phyloP scores from a whole-genome alignment of 1,140 invertebrate species.

The Archivesica marissinica region DNA sequence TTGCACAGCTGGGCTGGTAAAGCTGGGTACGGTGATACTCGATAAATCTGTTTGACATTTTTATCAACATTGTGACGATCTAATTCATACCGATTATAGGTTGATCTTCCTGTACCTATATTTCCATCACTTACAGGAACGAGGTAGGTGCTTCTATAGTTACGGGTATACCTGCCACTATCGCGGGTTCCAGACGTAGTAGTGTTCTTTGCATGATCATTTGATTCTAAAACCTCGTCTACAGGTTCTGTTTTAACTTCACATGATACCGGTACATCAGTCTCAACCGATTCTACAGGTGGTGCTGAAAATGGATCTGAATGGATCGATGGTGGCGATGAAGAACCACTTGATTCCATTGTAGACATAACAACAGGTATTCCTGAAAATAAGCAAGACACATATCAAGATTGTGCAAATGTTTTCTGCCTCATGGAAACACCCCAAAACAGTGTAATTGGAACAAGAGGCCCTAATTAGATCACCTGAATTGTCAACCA shows the following conservation, averaged over 20 bases:
- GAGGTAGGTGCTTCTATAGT: neutral
- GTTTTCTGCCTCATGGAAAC: no score
- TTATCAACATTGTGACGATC: neutral
- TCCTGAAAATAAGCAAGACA: neutral
- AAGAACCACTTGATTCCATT: neutral
- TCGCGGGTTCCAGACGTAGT: neutral
- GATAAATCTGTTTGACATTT: neutral
- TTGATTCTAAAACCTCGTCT: neutral
- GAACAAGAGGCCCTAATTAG: no score
- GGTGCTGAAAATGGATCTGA: neutral
- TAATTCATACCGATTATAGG: neutral
- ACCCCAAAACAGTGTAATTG: no score
- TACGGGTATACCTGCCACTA: neutral
- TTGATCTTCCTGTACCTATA: neutral
- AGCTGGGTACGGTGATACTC: neutral
- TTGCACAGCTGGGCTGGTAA: neutral
- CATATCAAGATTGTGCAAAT: no score
- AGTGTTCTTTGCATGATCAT: neutral
- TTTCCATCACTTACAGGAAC: neutral
- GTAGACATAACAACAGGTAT: neutral
- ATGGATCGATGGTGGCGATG: neutral
- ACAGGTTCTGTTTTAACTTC: slow-evolving; percentile 1
- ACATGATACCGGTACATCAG: neutral
- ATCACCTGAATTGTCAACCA: no score
- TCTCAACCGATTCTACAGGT: neutral